A percentile compares a stretch with the other conserved stretches of the same genome.
Evolutionary conservation across 2,113 vertebrate species (phyloP).

Genomic region (Circaetus gallicus): DNA sequence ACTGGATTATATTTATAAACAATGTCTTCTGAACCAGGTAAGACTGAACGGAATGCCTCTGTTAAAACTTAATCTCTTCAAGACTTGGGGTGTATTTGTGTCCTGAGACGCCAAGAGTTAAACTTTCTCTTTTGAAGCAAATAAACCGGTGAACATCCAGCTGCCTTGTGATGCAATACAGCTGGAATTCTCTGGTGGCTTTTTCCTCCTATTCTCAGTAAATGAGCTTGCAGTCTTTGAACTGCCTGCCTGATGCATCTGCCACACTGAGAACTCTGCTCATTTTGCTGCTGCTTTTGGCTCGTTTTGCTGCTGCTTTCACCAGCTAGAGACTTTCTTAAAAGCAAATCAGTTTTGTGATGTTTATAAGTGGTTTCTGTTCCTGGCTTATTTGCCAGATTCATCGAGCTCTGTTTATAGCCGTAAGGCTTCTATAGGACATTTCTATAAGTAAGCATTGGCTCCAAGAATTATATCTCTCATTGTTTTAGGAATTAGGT

Average conservation of each 20-base stretch:
- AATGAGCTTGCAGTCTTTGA: background rate
- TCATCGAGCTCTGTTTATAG: background rate
- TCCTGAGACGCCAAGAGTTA: background rate
- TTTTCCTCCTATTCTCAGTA: background rate
- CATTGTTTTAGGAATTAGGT: background rate
- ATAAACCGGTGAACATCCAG: background rate
- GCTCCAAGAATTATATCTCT: background rate
- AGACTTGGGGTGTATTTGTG: background rate
- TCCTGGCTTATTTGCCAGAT: background rate
- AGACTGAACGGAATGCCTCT: background rate
- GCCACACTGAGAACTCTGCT: background rate
- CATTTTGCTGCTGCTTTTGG: background rate
- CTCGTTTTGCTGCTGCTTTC: background rate
- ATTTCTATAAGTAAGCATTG: background rate
- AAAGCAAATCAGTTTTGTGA: background rate
- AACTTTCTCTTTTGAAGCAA: background rate
- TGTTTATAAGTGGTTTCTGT: background rate
- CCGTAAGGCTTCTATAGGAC: background rate
- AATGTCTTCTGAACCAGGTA: constrained; percentile 63
- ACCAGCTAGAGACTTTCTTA: background rate
- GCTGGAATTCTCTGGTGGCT: constrained; percentile 41
- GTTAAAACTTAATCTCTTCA: background rate
- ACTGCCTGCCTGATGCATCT: background rate
- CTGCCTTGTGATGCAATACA: constrained; percentile 45
- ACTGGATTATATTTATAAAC: background rate